Evolutionary conservation across 2,113 vertebrate genomes (phyloP), one percentile per base, ranked within the genome.

Genomic region (Sinocyclocheilus maitianheensis): DNA sequence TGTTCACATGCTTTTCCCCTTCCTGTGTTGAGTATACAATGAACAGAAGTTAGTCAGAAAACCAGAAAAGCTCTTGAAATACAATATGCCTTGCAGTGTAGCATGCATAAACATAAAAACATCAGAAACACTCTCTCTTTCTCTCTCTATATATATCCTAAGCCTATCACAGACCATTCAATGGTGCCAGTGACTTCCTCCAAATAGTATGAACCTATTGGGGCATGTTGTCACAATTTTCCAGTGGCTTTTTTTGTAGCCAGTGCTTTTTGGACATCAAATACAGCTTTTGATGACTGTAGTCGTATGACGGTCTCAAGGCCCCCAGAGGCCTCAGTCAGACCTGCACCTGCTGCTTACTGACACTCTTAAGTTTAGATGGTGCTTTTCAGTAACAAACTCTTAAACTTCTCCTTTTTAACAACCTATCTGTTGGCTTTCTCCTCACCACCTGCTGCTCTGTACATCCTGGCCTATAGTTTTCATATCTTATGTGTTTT

Each of bases 321-420:
- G 37, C 84, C 87, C 85, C 87, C 71, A 37, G 83, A 81, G 88
- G 85, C 84, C 71, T 51, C 12, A 18, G 79, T 53, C 24, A 74
- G 46, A 14, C 40, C 77, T 37, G 51, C 77, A 88, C 88, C 89
- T 87, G 89, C 43, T 84, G 85, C 88, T 86, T 91, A 83, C 86
- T 88, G 76, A 81, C 69, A 5, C 40, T 69, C 85, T 86, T 86
- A 90, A 88, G 86, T 89, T 87, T 89, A 88, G 87, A 84, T 40
- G 37, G 80, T 75, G 87, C 88, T 89, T 89, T 91, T 89, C 67
- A 89, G 88, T 85, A 91, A 90, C 77, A 72, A 87, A 74, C 67
- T 55, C 46, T 79, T 76, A 75, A 77, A 89, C 87, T 71, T 85
- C 88, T 69, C 76, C 55, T 87, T 86, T 85, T 87, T 67, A 58